Evolutionary conservation across 92 coral and sea anemone species (phyloP).

Genomic region (Porites evermanni): DNA sequence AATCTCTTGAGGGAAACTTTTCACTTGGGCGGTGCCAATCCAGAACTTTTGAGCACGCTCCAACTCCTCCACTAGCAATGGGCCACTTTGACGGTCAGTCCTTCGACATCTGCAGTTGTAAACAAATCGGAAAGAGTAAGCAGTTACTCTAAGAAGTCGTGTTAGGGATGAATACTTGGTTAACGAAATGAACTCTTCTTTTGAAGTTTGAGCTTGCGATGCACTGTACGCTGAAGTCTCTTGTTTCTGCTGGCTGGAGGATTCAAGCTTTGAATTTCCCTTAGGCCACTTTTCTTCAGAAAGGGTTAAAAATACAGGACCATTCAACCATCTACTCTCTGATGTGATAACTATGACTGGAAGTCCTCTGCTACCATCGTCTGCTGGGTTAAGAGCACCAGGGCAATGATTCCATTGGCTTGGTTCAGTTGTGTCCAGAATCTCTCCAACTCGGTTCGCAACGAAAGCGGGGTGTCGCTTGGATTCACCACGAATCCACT

Average conservation of each 20-base stretch:
- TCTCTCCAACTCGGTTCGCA: constrained; percentile 26
- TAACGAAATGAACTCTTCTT: too few relatives aligned
- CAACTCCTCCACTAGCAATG: constrained; percentile 16
- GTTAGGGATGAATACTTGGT: too few relatives aligned
- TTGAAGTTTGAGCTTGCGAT: too few relatives aligned
- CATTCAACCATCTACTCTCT: constrained; percentile 57
- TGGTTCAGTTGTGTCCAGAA: constrained; percentile 25
- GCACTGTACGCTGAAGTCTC: too few relatives aligned
- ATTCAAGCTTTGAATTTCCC: constrained; percentile 29
- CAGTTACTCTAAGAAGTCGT: too few relatives aligned
- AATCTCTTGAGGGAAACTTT: too few relatives aligned
- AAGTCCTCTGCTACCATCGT: constrained; percentile 59
- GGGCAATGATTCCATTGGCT: constrained; percentile 45
- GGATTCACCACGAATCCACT: constrained; percentile 40
- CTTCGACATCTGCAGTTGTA: too few relatives aligned
- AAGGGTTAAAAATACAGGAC: constrained; percentile 57
- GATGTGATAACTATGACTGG: constrained; percentile 16
- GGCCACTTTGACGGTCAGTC: too few relatives aligned
- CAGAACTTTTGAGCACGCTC: too few relatives aligned
- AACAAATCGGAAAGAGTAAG: too few relatives aligned
- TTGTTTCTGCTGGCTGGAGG: neutral
- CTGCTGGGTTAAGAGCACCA: constrained; percentile 37
- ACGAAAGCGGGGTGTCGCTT: constrained; percentile 44
- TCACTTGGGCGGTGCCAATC: too few relatives aligned
- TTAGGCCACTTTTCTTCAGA: constrained; percentile 42